A percentile compares a stretch with the other conserved stretches of the same genome.
Evolutionary conservation across 2,888 invertebrate species (phyloP).

Genomic region (Dolichopus griseipennis): DNA sequence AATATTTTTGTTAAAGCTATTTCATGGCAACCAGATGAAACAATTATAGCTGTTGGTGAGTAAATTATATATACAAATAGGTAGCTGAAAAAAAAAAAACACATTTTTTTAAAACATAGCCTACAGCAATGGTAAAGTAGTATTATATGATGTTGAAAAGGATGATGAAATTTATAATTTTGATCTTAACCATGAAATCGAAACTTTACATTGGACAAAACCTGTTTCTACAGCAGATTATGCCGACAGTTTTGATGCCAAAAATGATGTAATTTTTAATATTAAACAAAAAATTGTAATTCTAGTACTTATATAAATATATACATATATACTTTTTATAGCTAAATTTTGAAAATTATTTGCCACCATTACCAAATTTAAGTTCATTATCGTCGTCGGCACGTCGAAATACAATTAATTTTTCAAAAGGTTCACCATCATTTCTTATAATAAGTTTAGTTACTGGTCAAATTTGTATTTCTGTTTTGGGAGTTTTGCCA

Average conservation of each 20-base stretch:
- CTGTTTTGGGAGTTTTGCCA: constrained; percentile 77
- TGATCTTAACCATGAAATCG: constrained; percentile 54
- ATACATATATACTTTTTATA: neutral
- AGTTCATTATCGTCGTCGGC: constrained; percentile 49
- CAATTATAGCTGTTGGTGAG: constrained; percentile 54
- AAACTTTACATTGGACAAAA: constrained; percentile 64
- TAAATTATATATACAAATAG: neutral
- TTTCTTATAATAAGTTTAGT: constrained; percentile 71
- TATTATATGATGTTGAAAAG: constrained; percentile 76
- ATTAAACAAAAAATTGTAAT: neutral
- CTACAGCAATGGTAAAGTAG: constrained; percentile 61
- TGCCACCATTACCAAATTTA: constrained; percentile 50
- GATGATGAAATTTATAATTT: constrained; percentile 66
- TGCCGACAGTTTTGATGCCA: constrained; percentile 12
- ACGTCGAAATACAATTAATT: constrained; percentile 43
- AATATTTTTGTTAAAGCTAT: constrained; percentile 64
- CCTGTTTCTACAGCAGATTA: constrained; percentile 23
- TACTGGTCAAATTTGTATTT: constrained; percentile 62
- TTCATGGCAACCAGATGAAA: constrained; percentile 93
- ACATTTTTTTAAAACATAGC: constrained; percentile 58
- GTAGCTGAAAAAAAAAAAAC: neutral
- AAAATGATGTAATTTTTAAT: constrained; percentile 7
- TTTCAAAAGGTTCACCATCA: constrained; percentile 58
- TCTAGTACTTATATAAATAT: neutral
- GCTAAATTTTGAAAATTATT: constrained; percentile 44